Percentiles rank a stretch among this genome's conserved stretches.
phyloP scores from a whole-genome alignment of 2,113 vertebrate genomes.

The Podarcis cretensis region DNA sequence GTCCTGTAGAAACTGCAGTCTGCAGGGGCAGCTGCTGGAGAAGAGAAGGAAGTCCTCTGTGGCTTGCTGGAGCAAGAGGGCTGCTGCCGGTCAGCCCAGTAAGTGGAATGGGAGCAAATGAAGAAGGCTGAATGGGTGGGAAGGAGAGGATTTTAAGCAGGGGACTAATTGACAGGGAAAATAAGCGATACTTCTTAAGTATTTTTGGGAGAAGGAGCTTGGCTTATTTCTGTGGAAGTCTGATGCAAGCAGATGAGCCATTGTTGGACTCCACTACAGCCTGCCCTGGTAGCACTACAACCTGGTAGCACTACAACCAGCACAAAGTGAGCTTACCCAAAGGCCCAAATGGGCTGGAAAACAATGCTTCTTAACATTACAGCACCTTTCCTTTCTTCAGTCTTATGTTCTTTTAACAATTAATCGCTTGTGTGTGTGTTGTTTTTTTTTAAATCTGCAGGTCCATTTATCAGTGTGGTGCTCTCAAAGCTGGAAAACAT shows the following conservation, averaged over 20 bases:
- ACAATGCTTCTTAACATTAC: neutral
- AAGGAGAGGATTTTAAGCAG: neutral
- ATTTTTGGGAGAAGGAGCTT: neutral
- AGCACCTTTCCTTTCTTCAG: neutral
- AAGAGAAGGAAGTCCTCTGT: neutral
- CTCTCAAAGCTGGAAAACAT: constrained; percentile 97
- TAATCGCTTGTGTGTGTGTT: constrained; percentile 21
- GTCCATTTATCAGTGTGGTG: constrained; percentile 95
- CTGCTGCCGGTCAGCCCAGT: neutral
- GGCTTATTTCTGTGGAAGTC: neutral
- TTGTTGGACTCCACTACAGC: neutral
- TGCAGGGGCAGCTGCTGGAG: neutral
- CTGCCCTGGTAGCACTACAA: neutral
- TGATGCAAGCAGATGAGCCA: neutral
- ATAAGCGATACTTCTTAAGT: no score
- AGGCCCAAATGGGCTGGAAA: neutral
- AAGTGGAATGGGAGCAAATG: neutral
- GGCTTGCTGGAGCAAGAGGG: neutral
- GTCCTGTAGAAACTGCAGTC: neutral
- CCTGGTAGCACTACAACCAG: neutral
- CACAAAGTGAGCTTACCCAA: neutral
- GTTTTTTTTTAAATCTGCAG: constrained; percentile 69
- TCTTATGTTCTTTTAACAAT: neutral
- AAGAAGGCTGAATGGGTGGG: neutral
- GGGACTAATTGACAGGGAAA: neutral